Base-by-base conservation (phyloP, 1,140 invertebrate species). In the Zophobas atratus region DNA sequence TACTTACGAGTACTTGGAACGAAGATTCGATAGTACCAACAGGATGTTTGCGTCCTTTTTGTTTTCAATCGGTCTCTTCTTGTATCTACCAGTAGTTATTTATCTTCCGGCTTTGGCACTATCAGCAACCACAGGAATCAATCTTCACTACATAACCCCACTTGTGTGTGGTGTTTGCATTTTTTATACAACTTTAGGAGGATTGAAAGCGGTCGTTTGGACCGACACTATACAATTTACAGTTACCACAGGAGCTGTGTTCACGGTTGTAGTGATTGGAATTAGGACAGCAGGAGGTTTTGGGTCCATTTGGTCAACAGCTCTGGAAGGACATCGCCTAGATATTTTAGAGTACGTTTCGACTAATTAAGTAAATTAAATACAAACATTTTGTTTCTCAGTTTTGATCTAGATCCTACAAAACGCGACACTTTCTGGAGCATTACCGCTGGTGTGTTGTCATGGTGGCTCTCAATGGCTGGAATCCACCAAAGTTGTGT, bases 181-280 rank as follows among this genome's bases (percentile, higher is more conserved):
- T 2, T 93, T 95, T 75, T 94, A 96, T 80, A 94, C 94, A 3
- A 91, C 93, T n/a, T 85, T 95, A 49, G 93, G 93, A 56, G 94
- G 94, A 0, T 85, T 95, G 75, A 91, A 93, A 86, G 93, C 94
- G 5, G 92, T 95, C 35, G 89, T 94, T 53, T 92, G 91, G 89
- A 91, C 93, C 3, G 93, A 94, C 77, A 91, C 92, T 1, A 86
- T 94, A 34, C 94, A 94, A 81, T 89, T 92, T 46, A 86, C 89
- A 55, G 85, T 94, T 8, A 94, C 94, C 80, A 84, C 93, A 55
- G 90, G 89, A 35, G 91, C 93, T 36, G 89, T 94, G 4, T 83
- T 93, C 0, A 86, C 89, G 1, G 89, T 95, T 53, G 84, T 91
- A 5, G 86, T 92, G 49, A 88, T 94, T 56, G 91, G 94, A 5